Conservation (phyloP, 1,140 invertebrate species). For the Megalonaias nervosa region DNA sequence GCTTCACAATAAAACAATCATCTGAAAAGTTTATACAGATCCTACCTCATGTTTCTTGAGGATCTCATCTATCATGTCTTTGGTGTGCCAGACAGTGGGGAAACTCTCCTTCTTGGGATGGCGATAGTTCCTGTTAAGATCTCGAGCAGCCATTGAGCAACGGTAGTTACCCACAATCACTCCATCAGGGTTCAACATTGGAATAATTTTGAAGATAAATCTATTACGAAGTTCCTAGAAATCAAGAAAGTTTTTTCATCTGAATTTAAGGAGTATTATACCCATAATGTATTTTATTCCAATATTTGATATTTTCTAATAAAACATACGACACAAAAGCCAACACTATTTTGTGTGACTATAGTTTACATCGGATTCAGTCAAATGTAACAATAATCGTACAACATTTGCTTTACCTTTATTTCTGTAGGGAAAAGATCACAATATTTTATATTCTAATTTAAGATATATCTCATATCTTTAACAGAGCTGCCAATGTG, state of each 20-base stretch:
- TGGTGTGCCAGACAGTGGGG: slow-evolving; percentile 63
- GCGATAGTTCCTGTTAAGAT: slow-evolving; percentile 70
- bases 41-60: slow-evolving; percentile 58
- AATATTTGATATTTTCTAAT: too few relatives aligned
- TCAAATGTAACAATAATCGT: too few relatives aligned
- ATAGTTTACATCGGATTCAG: too few relatives aligned
- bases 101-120: slow-evolving; percentile 67
- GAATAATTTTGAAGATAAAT: slow-evolving; percentile 80
- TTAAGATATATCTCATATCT: too few relatives aligned
- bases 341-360: too few relatives aligned
- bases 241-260: slow-evolving; percentile 3
- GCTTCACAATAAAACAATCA: too few relatives aligned
- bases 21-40: neutral
- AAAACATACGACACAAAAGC: too few relatives aligned
- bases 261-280: neutral
- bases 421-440: too few relatives aligned
- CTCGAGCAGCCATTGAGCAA: slow-evolving; percentile 66
- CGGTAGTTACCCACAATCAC: slow-evolving; percentile 72
- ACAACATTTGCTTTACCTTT: too few relatives aligned
- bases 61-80: slow-evolving; percentile 60
- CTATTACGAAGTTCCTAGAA: slow-evolving; percentile 62
- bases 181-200: slow-evolving; percentile 71
- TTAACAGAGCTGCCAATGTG: too few relatives aligned
- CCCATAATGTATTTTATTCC: too few relatives aligned
- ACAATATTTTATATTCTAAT: too few relatives aligned